These are phyloP conservation scores for Prorops nasuta DNA, from an alignment of 1,140 invertebrate species.

Conservation along the genomic window DNA sequence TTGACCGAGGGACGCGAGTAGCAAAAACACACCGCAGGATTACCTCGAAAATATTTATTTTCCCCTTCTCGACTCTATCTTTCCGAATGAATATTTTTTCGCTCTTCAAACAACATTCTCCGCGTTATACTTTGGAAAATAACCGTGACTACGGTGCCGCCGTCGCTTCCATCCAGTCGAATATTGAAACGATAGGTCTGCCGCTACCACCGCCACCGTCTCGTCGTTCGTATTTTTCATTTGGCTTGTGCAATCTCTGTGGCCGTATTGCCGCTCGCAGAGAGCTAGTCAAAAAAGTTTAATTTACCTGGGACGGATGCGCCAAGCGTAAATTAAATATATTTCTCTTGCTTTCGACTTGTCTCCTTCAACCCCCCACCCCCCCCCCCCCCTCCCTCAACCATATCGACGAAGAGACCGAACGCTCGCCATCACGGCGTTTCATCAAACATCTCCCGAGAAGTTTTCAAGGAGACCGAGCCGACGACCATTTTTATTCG, in stretches of 20 bases:
- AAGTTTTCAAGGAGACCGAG: too few relatives aligned
- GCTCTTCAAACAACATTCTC: slow-evolving; percentile 19
- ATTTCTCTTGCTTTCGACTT: too few relatives aligned
- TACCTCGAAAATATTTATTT: slow-evolving; percentile 21
- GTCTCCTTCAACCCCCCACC: slow-evolving; percentile 6
- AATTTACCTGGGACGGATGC: slow-evolving; percentile 17
- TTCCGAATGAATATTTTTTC: slow-evolving; percentile 26
- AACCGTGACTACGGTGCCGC: slow-evolving; percentile 16
- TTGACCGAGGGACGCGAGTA: too few relatives aligned
- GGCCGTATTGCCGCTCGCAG: background rate
- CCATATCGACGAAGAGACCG: too few relatives aligned
- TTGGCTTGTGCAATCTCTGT: slow-evolving; percentile 11
- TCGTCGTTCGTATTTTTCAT: slow-evolving; percentile 20
- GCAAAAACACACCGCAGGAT: slow-evolving; percentile 17
- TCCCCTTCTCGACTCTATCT: slow-evolving; percentile 14
- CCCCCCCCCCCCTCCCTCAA: slow-evolving; percentile 7
- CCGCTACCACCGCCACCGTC: too few relatives aligned
- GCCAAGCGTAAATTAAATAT: slow-evolving; percentile 19
- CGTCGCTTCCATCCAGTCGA: slow-evolving; percentile 16
- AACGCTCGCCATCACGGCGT: too few relatives aligned
- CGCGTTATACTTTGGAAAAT: slow-evolving; percentile 25
- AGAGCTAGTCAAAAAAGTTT: slow-evolving; percentile 21
- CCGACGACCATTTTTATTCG: too few relatives aligned
- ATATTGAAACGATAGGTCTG: slow-evolving; percentile 23
- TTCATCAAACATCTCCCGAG: too few relatives aligned